phyloP scores from a whole-genome alignment of 2,888 invertebrate genomes.

The Drosophila mettleri region DNA sequence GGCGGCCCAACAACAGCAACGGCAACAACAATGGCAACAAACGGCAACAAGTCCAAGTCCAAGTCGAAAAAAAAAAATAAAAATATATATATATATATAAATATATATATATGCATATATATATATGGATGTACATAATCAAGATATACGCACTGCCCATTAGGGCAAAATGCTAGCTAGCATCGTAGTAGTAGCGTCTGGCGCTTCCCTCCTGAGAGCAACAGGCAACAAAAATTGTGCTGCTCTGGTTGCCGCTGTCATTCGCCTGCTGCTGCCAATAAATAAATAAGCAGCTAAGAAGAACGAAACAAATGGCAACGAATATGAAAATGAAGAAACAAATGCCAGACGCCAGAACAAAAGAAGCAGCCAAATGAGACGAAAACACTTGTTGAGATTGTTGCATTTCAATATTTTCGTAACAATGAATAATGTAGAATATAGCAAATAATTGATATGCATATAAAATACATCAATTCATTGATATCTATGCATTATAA shows the following conservation, averaged over 20 bases:
- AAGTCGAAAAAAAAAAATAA: slow-evolving; percentile 46
- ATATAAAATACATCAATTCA: no score
- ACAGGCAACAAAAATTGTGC: slow-evolving; percentile 21
- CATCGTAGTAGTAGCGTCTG: slow-evolving; percentile 2
- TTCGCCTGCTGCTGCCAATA: slow-evolving; percentile 39
- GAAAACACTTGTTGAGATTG: slow-evolving; percentile 12
- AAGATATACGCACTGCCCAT: slow-evolving; percentile 34
- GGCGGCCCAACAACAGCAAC: slow-evolving; percentile 38
- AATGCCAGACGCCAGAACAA: slow-evolving; percentile 54
- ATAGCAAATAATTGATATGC: no score
- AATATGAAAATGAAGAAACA: slow-evolving; percentile 37
- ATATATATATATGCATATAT: background rate
- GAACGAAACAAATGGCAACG: slow-evolving; percentile 20
- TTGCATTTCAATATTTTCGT: slow-evolving; percentile 25
- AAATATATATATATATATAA: no score
- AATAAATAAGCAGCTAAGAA: slow-evolving; percentile 32
- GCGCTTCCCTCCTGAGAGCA: background rate
- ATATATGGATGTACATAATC: background rate
- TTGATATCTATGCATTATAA: no score
- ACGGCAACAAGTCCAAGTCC: slow-evolving; percentile 69
- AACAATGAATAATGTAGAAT: background rate
- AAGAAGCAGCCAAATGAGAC: background rate
- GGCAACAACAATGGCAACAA: slow-evolving; percentile 16
- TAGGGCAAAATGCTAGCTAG: slow-evolving; percentile 31
- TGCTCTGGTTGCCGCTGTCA: slow-evolving; percentile 4